phyloP scores from a whole-genome alignment of 2,888 invertebrate species.

The Coecobrya sp. region DNA sequence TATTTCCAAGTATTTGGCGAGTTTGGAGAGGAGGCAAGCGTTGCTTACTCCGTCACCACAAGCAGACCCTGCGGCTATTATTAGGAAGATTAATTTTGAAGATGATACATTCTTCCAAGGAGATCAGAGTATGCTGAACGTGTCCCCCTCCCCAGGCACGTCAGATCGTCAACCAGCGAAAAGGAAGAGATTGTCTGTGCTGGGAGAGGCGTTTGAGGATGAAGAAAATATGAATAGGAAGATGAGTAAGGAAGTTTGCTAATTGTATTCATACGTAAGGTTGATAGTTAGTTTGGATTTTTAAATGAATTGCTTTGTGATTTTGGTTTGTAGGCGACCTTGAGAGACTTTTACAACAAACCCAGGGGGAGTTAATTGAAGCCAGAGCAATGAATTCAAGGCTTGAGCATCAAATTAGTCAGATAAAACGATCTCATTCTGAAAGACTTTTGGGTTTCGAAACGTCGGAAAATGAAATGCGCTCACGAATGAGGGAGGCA shows the following conservation, averaged over 20 bases:
- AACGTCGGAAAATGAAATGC: conserved; percentile 74
- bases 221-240: conserved; percentile 79
- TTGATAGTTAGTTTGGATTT: too few species aligned
- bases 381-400: conserved; percentile 79
- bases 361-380: conserved; percentile 84
- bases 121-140: conserved; percentile 78
- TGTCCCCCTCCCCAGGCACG: conserved; percentile 70
- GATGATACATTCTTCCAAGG: conserved; percentile 83
- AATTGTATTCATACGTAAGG: not conserved
- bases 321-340: conserved; percentile 81
- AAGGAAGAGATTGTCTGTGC: conserved; percentile 46
- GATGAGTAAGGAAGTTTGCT: conserved; percentile 72
- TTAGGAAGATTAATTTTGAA: conserved; percentile 83
- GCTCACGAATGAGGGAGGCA: conserved; percentile 69
- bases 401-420: conserved; percentile 83
- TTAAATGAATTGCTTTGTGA: too few species aligned
- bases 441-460: conserved; percentile 82
- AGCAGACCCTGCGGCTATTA: conserved; percentile 55
- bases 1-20: conserved; percentile 84
- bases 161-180: not conserved
- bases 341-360: conserved; percentile 82
- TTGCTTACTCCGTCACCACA: conserved; percentile 64
- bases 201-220: conserved; percentile 52
- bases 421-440: conserved; percentile 69
- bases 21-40: conserved; percentile 72